These are phyloP conservation scores for Dione vanillae DNA, from an alignment of 2,888 invertebrate genomes.

Conservation along the genomic window DNA sequence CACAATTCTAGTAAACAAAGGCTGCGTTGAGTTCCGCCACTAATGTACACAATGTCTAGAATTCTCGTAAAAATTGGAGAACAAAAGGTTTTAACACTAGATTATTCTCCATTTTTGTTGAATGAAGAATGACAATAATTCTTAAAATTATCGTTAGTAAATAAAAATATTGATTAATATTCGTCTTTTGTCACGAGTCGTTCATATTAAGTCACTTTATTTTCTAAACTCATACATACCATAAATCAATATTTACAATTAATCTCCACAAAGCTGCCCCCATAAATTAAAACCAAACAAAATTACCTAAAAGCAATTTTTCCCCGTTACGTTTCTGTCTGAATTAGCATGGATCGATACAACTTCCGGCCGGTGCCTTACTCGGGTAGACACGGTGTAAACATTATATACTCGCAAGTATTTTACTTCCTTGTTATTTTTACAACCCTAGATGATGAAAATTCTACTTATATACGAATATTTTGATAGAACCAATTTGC, in stretches of 20 bases:
- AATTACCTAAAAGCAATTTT: conserved; percentile 30
- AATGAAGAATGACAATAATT: no score
- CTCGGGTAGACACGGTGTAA: conserved; percentile 59
- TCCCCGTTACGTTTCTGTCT: conserved; percentile 41
- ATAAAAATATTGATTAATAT: no score
- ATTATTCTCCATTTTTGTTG: no score
- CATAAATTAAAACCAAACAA: conserved; percentile 26
- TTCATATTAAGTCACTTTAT: not conserved
- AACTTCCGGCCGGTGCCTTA: conserved; percentile 62
- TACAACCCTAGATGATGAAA: conserved; percentile 26
- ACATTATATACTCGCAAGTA: conserved; percentile 33
- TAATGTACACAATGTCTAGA: no score
- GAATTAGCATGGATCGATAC: conserved; percentile 76
- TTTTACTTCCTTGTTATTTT: conserved; percentile 30
- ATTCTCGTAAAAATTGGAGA: no score
- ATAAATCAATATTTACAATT: conserved; percentile 18
- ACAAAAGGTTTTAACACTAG: no score
- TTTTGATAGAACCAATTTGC: not conserved
- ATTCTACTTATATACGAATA: conserved; percentile 7
- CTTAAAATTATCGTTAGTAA: no score
- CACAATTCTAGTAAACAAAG: no score
- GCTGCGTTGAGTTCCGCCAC: no score
- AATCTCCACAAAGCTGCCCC: not conserved
- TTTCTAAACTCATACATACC: not conserved
- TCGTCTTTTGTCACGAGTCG: not conserved